Base-by-base conservation (phyloP, 2,113 vertebrate species). In the Nothoprocta pentlandii region DNA sequence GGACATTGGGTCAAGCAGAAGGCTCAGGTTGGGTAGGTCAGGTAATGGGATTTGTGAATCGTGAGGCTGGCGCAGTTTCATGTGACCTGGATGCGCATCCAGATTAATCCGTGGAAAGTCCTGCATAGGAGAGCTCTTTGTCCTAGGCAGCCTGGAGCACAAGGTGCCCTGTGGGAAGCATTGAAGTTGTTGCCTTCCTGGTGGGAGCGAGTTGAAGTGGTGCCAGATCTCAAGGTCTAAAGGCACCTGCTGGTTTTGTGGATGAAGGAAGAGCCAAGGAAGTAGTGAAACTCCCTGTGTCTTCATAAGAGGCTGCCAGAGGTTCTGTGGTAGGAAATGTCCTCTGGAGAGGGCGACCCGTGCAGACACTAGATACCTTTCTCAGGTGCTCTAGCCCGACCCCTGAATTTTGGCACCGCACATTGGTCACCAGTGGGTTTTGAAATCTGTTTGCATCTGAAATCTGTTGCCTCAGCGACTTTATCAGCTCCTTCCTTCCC, bases 191-290 rank as follows among this genome's bases (percentile, higher is more conserved):
- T 92, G 74, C 81, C 58, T 80, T 93, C 58, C 82, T 75, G 79
- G 59, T 58, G 46, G 56, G 85, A 95, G 74, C 4, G 6, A 85
- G 94, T 93, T 85, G 93, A 97, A 96, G 86, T 56, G 23, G 25
- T 21, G 10, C 79, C 94, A 93, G 95, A 86, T 67, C 78, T 96
- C 77, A 77, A 36, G 64, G 58, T 95, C 78, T 76, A 5, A 0
- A 8, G 58, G 74, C 66, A 92, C 89, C 93, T 95, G 93, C 95
- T 95, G 94, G 26, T 94, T 86, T 86, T 94, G 73, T 88, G 90
- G 89, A 63, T 77, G 68, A 89, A 89, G 77, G 91, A 90, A 59
- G 56, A 80, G 75, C 62, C 78, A 54, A 90, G 58, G 80, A 53
- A 47, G 68, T 84, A 91, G 42, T 54, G 62, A 81, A 59, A 46